These are phyloP conservation scores for Exephanes ischioxanthus DNA, from an alignment of 2,888 invertebrate genomes.

Conservation along the genomic window DNA sequence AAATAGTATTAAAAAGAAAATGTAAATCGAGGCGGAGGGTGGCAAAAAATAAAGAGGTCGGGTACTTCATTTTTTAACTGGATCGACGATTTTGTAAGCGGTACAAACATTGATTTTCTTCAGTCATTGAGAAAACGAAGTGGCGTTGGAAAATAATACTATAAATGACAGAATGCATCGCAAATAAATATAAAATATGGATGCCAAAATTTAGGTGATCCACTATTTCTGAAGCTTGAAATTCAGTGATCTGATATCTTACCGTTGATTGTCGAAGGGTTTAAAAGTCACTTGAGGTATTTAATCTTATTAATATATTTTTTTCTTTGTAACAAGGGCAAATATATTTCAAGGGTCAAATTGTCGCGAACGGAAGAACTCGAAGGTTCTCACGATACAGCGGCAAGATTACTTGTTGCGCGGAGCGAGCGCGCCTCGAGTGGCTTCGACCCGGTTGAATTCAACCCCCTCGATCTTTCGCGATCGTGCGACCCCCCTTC, in stretches of 20 bases:
- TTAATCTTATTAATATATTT: background rate
- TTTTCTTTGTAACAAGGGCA: background rate
- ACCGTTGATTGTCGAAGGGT: too few relatives aligned
- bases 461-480: constrained; percentile 25
- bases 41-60: background rate
- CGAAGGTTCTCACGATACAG: constrained; percentile 39
- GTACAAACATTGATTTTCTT: too few relatives aligned
- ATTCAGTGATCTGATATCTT: too few relatives aligned
- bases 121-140: too few relatives aligned
- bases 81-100: too few relatives aligned
- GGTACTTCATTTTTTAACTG: background rate
- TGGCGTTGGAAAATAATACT: background rate
- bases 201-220: too few relatives aligned
- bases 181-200: too few relatives aligned
- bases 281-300: too few relatives aligned
- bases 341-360: background rate
- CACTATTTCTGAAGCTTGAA: too few relatives aligned
- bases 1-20: background rate
- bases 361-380: background rate
- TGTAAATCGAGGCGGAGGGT: background rate
- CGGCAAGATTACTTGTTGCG: constrained; percentile 13
- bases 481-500: constrained; percentile 43
- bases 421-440: constrained; percentile 17
- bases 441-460: constrained; percentile 26
- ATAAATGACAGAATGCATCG: too few relatives aligned